Percentiles rank a stretch among this genome's conserved stretches.
These are phyloP conservation scores for Silurus glanis DNA, from an alignment of 2,113 vertebrate genomes.

Conservation along the genomic window DNA sequence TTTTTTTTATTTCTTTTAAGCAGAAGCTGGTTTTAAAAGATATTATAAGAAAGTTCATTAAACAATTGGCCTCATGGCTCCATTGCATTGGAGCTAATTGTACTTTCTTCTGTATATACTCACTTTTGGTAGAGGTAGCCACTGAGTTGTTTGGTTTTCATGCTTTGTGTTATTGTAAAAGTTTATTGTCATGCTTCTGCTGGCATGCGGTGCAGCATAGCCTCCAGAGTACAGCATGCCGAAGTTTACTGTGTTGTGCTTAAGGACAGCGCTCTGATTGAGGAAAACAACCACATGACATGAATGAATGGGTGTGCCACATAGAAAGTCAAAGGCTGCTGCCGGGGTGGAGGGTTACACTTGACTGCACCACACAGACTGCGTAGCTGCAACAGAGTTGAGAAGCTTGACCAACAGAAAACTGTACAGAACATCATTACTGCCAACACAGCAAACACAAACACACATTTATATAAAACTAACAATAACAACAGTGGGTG, in stretches of 20 bases:
- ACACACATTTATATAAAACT: conserved; percentile 53
- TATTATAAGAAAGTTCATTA: conserved; percentile 21
- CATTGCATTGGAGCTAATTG: conserved; percentile 35
- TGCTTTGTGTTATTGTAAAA: conserved; percentile 99
- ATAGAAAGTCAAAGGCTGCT: conserved; percentile 54
- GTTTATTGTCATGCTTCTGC: conserved; percentile 99
- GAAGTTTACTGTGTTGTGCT: conserved; percentile 99
- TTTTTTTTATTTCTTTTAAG: conserved; percentile 24
- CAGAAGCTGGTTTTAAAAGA: conserved; percentile 17
- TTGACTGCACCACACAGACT: conserved; percentile 59
- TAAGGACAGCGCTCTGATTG: conserved; percentile 99
- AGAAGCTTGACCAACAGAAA: conserved; percentile 81
- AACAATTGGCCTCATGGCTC: conserved; percentile 32
- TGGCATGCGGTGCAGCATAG: conserved; percentile 94
- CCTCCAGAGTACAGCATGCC: conserved; percentile 99
- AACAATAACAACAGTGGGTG: conserved; percentile 42
- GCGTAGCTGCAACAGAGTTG: conserved; percentile 71
- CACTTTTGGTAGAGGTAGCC: conserved; percentile 85
- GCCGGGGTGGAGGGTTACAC: conserved; percentile 56
- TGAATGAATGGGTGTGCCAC: conserved; percentile 76
- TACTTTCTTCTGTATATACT: conserved; percentile 65
- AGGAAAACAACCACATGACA: conserved; percentile 97
- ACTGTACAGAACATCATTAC: conserved; percentile 55
- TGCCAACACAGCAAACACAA: conserved; percentile 64
- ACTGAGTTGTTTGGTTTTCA: conserved; percentile 92